Conservation (phyloP, 2,888 invertebrate genomes). For the Cynaeus angustus region DNA sequence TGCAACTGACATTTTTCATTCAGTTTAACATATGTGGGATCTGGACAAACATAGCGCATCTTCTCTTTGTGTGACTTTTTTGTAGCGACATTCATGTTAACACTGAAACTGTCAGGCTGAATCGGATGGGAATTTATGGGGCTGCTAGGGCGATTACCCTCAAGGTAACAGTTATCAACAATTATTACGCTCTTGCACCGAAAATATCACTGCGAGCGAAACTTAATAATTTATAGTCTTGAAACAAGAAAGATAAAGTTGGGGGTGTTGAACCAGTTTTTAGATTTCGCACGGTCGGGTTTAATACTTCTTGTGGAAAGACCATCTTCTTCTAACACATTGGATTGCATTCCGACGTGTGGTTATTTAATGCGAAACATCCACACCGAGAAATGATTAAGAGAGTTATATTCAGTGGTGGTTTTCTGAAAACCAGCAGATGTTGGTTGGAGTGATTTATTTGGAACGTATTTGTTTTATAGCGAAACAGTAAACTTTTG, state of each 20-base stretch:
- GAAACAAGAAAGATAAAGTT: slow-evolving; percentile 57
- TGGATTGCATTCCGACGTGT: slow-evolving; percentile 50
- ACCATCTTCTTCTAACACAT: slow-evolving; percentile 36
- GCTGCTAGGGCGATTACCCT: slow-evolving; percentile 51
- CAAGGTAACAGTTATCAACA: slow-evolving; percentile 26
- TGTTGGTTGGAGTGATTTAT: slow-evolving; percentile 65
- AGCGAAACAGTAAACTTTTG: background rate
- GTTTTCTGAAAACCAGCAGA: slow-evolving; percentile 65
- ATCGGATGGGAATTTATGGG: slow-evolving; percentile 62
- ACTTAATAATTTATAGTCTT: slow-evolving; percentile 61
- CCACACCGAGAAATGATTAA: slow-evolving; percentile 62
- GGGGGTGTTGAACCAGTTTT: slow-evolving; percentile 41
- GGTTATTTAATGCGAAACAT: slow-evolving; percentile 56
- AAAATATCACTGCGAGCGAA: slow-evolving; percentile 40
- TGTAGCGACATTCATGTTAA: slow-evolving; percentile 65
- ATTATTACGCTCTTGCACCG: slow-evolving; percentile 20
- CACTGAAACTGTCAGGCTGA: slow-evolving; percentile 65
- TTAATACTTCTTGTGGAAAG: too few species aligned
- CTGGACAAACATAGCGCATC: slow-evolving; percentile 66
- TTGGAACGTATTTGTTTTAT: slow-evolving; percentile 54
- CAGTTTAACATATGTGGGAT: slow-evolving; percentile 63
- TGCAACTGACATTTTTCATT: slow-evolving; percentile 59
- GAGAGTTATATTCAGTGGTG: slow-evolving; percentile 62
- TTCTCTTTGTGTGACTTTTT: slow-evolving; percentile 66
- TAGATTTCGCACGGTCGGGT: slow-evolving; percentile 39